Conservation (phyloP, 2,797 vertebrate genomes). For the Malurus splendens region DNA sequence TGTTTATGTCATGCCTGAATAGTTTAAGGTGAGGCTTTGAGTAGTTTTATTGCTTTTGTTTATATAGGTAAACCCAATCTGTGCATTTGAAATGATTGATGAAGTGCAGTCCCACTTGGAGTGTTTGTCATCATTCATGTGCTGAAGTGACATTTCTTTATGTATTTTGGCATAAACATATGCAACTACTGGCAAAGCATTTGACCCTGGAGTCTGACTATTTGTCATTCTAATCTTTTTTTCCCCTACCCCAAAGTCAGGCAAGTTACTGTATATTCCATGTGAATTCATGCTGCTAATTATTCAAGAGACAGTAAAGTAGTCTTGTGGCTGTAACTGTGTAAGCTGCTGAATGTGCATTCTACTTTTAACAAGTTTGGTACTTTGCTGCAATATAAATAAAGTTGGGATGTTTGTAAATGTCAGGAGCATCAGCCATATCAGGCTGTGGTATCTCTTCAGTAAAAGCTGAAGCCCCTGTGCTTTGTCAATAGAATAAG, state of each 20-base stretch:
- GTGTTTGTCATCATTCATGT: slow-evolving; percentile 82
- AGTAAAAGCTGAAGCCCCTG: slow-evolving; percentile 13
- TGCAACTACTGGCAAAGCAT: slow-evolving; percentile 82
- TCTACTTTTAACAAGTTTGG: slow-evolving; percentile 60
- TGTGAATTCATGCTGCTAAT: slow-evolving; percentile 66
- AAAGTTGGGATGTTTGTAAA: slow-evolving; percentile 58
- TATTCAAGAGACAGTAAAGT: slow-evolving; percentile 72
- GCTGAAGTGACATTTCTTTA: slow-evolving; percentile 83
- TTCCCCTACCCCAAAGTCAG: slow-evolving; percentile 64
- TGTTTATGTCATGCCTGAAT: slow-evolving; percentile 72
- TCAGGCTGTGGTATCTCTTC: slow-evolving; percentile 46
- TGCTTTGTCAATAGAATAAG: slow-evolving; percentile 12
- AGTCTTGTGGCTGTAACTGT: slow-evolving; percentile 45
- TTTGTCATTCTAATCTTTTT: slow-evolving; percentile 81
- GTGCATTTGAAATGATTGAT: slow-evolving; percentile 81
- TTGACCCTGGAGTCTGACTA: slow-evolving; percentile 81
- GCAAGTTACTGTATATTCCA: slow-evolving; percentile 70
- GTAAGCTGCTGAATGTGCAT: slow-evolving; percentile 64
- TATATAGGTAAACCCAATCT: slow-evolving; percentile 80
- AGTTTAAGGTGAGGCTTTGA: slow-evolving; percentile 77
- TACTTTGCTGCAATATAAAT: slow-evolving; percentile 57
- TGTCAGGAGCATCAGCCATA: slow-evolving; percentile 50
- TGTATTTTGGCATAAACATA: slow-evolving; percentile 86
- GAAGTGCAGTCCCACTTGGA: slow-evolving; percentile 77
- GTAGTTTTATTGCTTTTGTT: slow-evolving; percentile 78